Evolutionary conservation across 2,797 vertebrate species (phyloP).

Genomic region (Pipistrellus pygmaeus): DNA sequence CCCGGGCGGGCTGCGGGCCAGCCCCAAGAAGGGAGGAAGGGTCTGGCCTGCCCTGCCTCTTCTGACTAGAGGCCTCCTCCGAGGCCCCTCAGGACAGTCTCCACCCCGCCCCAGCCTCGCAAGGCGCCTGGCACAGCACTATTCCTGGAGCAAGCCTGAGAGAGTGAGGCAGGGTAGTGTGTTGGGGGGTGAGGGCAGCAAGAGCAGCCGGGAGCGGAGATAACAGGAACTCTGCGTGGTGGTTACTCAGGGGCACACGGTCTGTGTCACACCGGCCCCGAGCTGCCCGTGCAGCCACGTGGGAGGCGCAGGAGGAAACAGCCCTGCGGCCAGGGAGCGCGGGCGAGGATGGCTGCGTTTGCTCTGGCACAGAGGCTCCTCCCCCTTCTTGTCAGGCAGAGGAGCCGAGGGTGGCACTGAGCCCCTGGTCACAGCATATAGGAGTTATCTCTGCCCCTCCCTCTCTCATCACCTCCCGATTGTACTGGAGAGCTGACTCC

Average conservation of each 20-base stretch:
- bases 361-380: not conserved
- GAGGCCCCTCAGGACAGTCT: accelerated
- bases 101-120: not conserved
- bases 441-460: not conserved
- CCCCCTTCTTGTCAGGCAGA: not conserved
- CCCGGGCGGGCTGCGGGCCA: not conserved
- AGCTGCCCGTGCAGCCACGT: not conserved
- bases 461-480: not conserved
- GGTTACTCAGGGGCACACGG: not conserved
- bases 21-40: not conserved
- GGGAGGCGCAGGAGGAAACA: not conserved
- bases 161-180: not conserved
- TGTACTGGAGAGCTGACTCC: not conserved
- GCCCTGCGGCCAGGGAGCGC: not conserved
- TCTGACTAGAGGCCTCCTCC: not conserved
- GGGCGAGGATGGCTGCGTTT: not conserved
- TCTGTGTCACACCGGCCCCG: not conserved
- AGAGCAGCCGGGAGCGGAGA: not conserved
- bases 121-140: not conserved
- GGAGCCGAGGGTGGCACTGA: not conserved
- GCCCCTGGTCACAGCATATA: not conserved
- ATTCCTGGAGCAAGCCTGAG: not conserved
- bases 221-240: not conserved
- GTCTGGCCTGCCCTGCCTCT: not conserved
- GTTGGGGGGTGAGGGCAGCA: not conserved